These are phyloP conservation scores for Marronus borbonicus DNA, from an alignment of 2,888 invertebrate species.

Conservation along the genomic window DNA sequence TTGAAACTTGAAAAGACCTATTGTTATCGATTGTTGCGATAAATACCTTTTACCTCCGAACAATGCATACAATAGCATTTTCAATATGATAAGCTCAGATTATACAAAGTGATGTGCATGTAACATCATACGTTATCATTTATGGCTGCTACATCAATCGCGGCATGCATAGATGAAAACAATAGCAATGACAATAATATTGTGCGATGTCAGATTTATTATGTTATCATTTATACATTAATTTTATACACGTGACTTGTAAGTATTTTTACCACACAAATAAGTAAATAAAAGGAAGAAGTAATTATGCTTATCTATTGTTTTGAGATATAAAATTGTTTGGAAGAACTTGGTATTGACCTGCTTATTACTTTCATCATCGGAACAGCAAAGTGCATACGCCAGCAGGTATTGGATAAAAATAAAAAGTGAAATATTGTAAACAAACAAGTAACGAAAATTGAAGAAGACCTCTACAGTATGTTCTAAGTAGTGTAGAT, in stretches of 20 bases:
- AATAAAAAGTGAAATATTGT: neutral
- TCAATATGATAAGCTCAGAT: too few species aligned
- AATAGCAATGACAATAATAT: slow-evolving; percentile 19
- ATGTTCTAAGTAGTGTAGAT: neutral
- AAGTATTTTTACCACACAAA: slow-evolving; percentile 12
- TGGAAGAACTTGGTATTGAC: slow-evolving; percentile 24
- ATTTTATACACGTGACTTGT: slow-evolving; percentile 35
- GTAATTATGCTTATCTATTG: slow-evolving; percentile 1
- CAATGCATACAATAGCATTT: too few species aligned
- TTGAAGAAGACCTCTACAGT: neutral
- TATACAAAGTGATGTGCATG: neutral
- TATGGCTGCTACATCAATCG: slow-evolving; percentile 1
- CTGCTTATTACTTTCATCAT: slow-evolving; percentile 10
- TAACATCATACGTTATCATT: neutral
- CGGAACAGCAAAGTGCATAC: slow-evolving; percentile 13
- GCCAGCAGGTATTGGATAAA: neutral
- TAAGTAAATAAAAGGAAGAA: neutral
- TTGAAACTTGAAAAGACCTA: too few species aligned
- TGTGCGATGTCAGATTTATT: slow-evolving; percentile 23
- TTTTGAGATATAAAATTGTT: slow-evolving; percentile 13
- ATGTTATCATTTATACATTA: slow-evolving; percentile 27
- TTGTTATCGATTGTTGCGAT: too few species aligned
- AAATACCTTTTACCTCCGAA: too few species aligned
- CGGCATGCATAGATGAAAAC: slow-evolving; percentile 31
- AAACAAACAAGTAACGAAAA: slow-evolving; percentile 15